These are phyloP conservation scores for Caenorhabditis tropicalis DNA, from an alignment of 1,140 invertebrate genomes.

Conservation along the genomic window DNA sequence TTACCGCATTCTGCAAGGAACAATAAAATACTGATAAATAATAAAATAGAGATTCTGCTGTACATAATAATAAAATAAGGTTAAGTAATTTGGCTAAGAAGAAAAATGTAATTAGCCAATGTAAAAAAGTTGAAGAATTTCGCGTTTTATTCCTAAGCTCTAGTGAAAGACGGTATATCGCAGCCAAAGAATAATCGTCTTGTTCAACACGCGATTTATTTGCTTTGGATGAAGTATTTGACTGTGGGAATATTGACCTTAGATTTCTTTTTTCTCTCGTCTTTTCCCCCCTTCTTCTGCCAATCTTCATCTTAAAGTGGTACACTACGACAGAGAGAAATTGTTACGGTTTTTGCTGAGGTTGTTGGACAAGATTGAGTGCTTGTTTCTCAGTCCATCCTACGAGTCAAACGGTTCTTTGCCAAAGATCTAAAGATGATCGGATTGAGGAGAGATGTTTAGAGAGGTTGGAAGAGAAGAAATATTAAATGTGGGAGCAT, in stretches of 20 bases:
- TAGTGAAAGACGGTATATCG: constrained; percentile 43
- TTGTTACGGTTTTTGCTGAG: constrained; percentile 24
- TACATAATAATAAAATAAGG: not conserved
- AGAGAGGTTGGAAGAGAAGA: not conserved
- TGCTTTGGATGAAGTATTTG: constrained; percentile 43
- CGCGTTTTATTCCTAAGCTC: constrained; percentile 43
- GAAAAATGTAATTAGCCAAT: not conserved
- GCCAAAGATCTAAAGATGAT: not conserved
- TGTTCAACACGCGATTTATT: constrained; percentile 45
- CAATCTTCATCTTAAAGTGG: constrained; percentile 43
- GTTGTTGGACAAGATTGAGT: constrained; percentile 28
- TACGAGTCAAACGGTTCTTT: not conserved
- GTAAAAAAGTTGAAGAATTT: not conserved
- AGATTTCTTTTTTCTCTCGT: constrained; percentile 39
- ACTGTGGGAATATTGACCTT: constrained; percentile 44
- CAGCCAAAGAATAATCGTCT: constrained; percentile 44
- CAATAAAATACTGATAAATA: constrained; percentile 30
- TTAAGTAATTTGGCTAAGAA: not conserved
- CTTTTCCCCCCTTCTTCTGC: constrained; percentile 6
- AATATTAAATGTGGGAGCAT: constrained; percentile 10
- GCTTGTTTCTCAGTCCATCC: constrained; percentile 26
- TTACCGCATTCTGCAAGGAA: not conserved
- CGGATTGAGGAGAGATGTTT: no score
- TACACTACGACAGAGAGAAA: constrained; percentile 27
- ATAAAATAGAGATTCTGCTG: not conserved